Base-by-base conservation (phyloP, 1,140 invertebrate genomes). In the Drosophila tropicalis region DNA sequence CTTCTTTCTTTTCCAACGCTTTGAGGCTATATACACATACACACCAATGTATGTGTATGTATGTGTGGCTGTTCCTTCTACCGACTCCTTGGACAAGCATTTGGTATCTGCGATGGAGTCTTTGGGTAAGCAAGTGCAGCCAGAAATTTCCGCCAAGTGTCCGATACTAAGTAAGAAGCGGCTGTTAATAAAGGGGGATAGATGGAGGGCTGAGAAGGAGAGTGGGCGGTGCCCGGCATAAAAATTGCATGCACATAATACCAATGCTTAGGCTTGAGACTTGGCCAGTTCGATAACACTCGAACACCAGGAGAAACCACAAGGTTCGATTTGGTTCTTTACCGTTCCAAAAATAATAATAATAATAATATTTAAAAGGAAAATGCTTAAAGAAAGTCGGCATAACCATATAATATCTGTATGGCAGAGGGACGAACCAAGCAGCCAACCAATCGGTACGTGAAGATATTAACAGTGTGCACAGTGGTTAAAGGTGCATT, bases 31-130 rank as follows among this genome's bases (percentile, higher is more conserved):
- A 70, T 70, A 70, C 68, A 67, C 29, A 29, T 57, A 32, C 13
- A 67, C 54, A n/a, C 39, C 17, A 67, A 70, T 76, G 22, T 25
- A 3, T 34, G 25, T 36, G 34, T 17, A 61, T 60, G 5, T 29
- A 29, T 29, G 25, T 44, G 15, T 51, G 15, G 19, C 61, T 63
- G 25, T 63, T 58, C 66, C 29, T 29, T 70, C 66, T 67, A 69
- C 36, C 55, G 15, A 55, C 72, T 75, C 63, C 73, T 70, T 67
- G 51, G 61, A 12, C 13, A 34, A n/a, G 13, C 40, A 44, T 62
- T 62, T 47, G 63, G 17, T 85, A 86, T 86, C 75, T 81, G 83
- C 72, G 79, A 86, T 87, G 82, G 75, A 62, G 67, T 67, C 58
- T 67, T 55, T 54, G 17, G 22, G 19, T 51, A n/a, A 51, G 56